A percentile compares a stretch with the other conserved stretches of the same genome.
phyloP scores from a whole-genome alignment of 2,888 invertebrate genomes.

The Chloromyia formosa region DNA sequence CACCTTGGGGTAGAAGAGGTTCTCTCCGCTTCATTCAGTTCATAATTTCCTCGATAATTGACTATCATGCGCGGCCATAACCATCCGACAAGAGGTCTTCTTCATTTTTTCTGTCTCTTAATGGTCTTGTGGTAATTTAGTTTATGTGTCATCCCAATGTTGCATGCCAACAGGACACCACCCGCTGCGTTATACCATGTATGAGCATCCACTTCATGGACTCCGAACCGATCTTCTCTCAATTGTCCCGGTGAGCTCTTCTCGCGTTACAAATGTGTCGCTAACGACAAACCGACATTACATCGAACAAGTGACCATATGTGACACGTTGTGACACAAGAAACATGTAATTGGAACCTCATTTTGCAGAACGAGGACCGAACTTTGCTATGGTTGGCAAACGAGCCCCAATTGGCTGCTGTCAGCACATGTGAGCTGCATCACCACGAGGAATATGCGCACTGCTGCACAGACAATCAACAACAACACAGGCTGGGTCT shows the following conservation, averaged over 20 bases:
- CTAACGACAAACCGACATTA: slow-evolving; percentile 19
- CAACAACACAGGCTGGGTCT: too few relatives aligned
- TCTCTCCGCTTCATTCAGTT: background rate
- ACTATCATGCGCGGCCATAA: slow-evolving; percentile 24
- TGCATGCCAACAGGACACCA: slow-evolving; percentile 14
- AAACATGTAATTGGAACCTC: slow-evolving; percentile 32
- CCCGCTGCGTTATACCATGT: slow-evolving; percentile 1
- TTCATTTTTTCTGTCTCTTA: slow-evolving; percentile 2
- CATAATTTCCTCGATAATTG: slow-evolving; percentile 25
- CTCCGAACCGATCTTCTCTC: too few relatives aligned
- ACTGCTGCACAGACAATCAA: too few relatives aligned
- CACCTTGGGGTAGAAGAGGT: background rate
- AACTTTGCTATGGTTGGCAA: background rate
- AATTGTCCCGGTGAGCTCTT: background rate
- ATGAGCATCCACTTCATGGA: background rate
- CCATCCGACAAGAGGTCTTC: background rate
- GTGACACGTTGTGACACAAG: slow-evolving; percentile 32
- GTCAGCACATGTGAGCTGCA: slow-evolving; percentile 21
- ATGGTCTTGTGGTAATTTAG: slow-evolving; percentile 25
- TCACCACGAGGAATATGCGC: background rate
- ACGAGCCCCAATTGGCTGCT: slow-evolving; percentile 1
- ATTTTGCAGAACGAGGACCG: background rate
- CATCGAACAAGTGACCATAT: background rate
- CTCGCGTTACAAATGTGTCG: slow-evolving; percentile 35
- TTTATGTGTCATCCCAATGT: slow-evolving; percentile 20